These are phyloP conservation scores for Rhyacophila evoluta DNA, from an alignment of 2,888 invertebrate genomes.

Conservation along the genomic window DNA sequence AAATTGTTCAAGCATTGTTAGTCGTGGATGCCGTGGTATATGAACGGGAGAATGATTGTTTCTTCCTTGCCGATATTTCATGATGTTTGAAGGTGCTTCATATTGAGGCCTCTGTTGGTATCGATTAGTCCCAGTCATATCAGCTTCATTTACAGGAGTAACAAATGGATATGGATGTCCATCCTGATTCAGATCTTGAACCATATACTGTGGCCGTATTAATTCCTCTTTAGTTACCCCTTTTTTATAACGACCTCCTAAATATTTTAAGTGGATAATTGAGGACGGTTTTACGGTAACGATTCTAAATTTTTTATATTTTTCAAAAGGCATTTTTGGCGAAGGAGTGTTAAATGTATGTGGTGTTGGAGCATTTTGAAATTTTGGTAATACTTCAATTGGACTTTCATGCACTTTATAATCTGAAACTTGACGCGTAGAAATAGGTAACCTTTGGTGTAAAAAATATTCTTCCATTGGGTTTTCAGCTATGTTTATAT, in stretches of 20 bases:
- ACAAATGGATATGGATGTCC: not conserved
- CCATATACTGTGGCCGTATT: not conserved
- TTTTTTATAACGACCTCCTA: not conserved
- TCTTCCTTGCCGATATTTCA: not conserved
- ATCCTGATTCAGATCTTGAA: not conserved
- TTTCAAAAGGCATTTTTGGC: slow-evolving; percentile 13
- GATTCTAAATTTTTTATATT: not conserved
- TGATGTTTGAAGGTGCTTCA: not conserved
- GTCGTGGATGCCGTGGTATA: not conserved
- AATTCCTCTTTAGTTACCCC: not conserved
- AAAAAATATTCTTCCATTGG: not conserved
- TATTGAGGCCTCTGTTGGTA: not conserved
- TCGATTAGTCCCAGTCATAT: not conserved
- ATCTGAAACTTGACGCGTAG: not conserved
- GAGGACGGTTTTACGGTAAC: not conserved
- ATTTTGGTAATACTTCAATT: not conserved
- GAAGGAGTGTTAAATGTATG: not conserved
- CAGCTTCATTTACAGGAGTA: not conserved
- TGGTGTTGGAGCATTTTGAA: not conserved
- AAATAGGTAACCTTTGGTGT: not conserved
- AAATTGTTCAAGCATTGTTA: slow-evolving; percentile 26
- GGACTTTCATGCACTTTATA: not conserved
- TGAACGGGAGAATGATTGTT: not conserved
- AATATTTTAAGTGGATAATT: not conserved
- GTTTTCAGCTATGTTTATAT: not conserved